Evolutionary conservation across 2,888 invertebrate species (phyloP).

Genomic region (Pyrochroa serraticornis): DNA sequence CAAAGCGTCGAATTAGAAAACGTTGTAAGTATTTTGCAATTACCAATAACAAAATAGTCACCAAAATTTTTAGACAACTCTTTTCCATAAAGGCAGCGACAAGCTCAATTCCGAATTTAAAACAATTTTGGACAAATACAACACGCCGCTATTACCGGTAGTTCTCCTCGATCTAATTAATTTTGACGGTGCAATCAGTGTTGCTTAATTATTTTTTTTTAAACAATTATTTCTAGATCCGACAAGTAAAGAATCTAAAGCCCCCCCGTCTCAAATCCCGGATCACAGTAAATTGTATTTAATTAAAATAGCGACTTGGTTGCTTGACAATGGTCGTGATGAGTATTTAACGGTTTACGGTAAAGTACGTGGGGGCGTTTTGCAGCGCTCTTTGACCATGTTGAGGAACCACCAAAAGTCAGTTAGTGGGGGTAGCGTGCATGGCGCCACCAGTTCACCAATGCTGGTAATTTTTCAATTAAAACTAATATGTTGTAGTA

Average conservation of each 20-base stretch:
- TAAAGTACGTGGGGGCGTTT: slow-evolving; percentile 75
- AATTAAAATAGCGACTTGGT: slow-evolving; percentile 83
- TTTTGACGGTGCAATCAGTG: slow-evolving; percentile 40
- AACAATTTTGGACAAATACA: slow-evolving; percentile 82
- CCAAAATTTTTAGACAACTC: slow-evolving; percentile 63
- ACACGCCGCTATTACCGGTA: slow-evolving; percentile 84
- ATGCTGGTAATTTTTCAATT: slow-evolving; percentile 62
- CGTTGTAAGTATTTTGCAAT: slow-evolving; percentile 68
- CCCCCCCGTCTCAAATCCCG: slow-evolving; percentile 71
- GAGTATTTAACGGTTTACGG: slow-evolving; percentile 80
- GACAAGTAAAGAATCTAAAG: slow-evolving; percentile 43
- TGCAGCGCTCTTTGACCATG: slow-evolving; percentile 75
- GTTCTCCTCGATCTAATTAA: slow-evolving; percentile 87
- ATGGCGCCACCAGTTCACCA: slow-evolving; percentile 62
- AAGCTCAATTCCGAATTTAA: slow-evolving; percentile 88
- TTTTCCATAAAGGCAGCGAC: slow-evolving; percentile 83
- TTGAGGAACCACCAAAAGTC: slow-evolving; percentile 81
- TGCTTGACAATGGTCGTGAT: slow-evolving; percentile 75
- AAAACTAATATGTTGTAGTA: slow-evolving; percentile 1
- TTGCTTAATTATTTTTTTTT: slow-evolving; percentile 23
- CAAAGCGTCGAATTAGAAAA: slow-evolving; percentile 93
- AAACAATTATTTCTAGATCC: slow-evolving; percentile 32
- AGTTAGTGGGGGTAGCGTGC: slow-evolving; percentile 77
- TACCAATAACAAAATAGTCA: slow-evolving; percentile 1
- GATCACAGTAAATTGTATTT: slow-evolving; percentile 74